These are phyloP conservation scores for Gymnocephalus cernua DNA, from an alignment of 2,113 vertebrate genomes.

Conservation along the genomic window DNA sequence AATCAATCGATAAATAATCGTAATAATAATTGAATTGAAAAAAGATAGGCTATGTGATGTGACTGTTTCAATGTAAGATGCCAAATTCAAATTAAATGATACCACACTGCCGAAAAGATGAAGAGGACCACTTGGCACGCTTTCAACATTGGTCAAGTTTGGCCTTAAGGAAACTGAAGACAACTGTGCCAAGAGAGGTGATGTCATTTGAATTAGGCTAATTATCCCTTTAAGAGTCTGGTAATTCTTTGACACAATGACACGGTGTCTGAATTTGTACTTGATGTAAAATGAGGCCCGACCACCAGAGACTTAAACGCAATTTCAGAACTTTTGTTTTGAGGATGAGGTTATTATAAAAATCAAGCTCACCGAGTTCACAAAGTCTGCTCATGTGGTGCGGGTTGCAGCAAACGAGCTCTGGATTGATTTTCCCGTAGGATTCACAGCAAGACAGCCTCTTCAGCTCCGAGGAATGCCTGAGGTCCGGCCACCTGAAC, in stretches of 20 bases:
- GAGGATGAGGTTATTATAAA: constrained; percentile 1
- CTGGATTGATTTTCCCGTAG: constrained; percentile 93
- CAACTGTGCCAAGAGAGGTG: constrained; percentile 63
- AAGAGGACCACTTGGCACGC: constrained; percentile 40
- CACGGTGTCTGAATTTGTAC: constrained; percentile 29
- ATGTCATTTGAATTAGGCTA: constrained; percentile 73
- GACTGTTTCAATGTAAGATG: not conserved
- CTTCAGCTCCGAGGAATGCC: constrained; percentile 95
- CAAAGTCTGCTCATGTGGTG: constrained; percentile 98
- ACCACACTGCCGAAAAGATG: constrained; percentile 16
- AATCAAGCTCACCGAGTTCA: constrained; percentile 90
- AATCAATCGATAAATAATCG: not conserved
- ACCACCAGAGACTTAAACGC: constrained; percentile 23
- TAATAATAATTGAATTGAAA: not conserved
- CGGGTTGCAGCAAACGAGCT: constrained; percentile 97
- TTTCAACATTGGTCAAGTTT: constrained; percentile 45
- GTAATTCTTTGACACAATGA: constrained; percentile 48
- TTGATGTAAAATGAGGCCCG: constrained; percentile 24
- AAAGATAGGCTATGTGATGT: not conserved
- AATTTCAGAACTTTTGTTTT: constrained; percentile 32
- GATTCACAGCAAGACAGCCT: constrained; percentile 96
- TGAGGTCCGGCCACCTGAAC: constrained; percentile 98
- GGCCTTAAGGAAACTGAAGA: constrained; percentile 69
- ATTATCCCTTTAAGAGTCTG: constrained; percentile 50
- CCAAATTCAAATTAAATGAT: constrained; percentile 21